A percentile compares a stretch with the other conserved stretches of the same genome.
Conservation (phyloP, 2,113 vertebrate genomes). For the Catharus bicknelli region DNA sequence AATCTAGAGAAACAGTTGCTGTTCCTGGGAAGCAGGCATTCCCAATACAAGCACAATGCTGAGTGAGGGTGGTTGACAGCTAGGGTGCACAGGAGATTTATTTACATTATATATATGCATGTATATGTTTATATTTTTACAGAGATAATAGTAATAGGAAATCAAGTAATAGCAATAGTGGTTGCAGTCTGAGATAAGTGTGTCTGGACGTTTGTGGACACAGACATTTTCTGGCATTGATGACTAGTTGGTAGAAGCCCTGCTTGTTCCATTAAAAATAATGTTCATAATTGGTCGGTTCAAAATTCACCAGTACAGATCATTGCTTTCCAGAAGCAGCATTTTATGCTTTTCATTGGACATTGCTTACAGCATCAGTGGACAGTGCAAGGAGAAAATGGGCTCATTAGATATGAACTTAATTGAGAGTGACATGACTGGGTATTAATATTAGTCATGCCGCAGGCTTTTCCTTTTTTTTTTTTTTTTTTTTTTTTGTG, state of each 20-base stretch:
- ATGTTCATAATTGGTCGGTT: constrained; percentile 6
- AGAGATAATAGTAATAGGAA: background rate
- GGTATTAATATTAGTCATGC: constrained; percentile 68
- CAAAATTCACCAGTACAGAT: constrained; percentile 59
- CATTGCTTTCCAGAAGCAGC: constrained; percentile 54
- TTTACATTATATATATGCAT: background rate
- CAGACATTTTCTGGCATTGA: constrained; percentile 32
- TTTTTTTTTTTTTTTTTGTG: background rate
- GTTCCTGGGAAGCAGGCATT: background rate
- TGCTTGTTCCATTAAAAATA: constrained; percentile 31
- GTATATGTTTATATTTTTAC: background rate
- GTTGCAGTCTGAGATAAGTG: background rate
- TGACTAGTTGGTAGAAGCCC: background rate
- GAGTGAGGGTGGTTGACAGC: background rate
- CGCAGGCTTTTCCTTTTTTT: constrained; percentile 44
- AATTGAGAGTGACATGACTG: constrained; percentile 67
- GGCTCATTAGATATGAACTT: constrained; percentile 65
- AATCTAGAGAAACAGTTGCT: background rate
- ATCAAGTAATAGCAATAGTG: background rate
- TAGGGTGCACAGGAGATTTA: background rate
- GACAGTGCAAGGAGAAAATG: constrained; percentile 62
- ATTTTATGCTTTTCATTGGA: constrained; percentile 59
- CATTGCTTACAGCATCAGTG: constrained; percentile 64
- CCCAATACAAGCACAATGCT: background rate
- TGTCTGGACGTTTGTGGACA: background rate